Evolutionary conservation across 2,113 vertebrate species (phyloP).

Genomic region (Antennarius striatus): DNA sequence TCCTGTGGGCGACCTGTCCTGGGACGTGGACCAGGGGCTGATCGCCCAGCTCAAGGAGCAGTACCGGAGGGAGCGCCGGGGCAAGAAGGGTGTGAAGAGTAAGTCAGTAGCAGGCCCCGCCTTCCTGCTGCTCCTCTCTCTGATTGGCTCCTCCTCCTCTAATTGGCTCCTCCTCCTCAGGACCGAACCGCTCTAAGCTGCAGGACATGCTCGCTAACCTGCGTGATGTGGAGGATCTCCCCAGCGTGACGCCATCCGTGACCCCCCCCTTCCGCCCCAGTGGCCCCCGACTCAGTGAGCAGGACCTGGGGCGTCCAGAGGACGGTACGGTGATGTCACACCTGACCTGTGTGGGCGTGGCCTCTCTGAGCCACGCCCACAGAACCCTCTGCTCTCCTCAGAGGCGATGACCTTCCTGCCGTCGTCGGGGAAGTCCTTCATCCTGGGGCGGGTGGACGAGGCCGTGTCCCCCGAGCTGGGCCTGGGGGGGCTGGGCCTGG

Average conservation of each 20-base stretch:
- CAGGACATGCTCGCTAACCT: conserved; percentile 98
- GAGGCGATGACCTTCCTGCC: conserved; percentile 93
- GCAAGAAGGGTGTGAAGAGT: conserved; percentile 99
- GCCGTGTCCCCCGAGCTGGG: conserved; percentile 91
- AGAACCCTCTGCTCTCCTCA: conserved; percentile 60
- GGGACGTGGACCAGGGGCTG: conserved; percentile 98
- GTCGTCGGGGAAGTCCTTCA: conserved; percentile 92
- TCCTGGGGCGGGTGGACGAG: conserved; percentile 89
- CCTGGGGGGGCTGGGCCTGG: conserved; percentile 86
- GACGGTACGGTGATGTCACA: conserved; percentile 78
- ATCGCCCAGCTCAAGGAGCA: conserved; percentile 99
- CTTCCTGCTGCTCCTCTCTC: conserved; percentile 33
- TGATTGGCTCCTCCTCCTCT: not conserved
- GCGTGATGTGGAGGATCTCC: conserved; percentile 89
- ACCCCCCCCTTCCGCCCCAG: conserved; percentile 84
- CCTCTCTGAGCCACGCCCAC: not conserved
- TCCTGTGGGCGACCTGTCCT: conserved; percentile 83
- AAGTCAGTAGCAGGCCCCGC: conserved; percentile 74
- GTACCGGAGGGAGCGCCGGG: conserved; percentile 98
- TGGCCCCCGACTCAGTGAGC: conserved; percentile 86
- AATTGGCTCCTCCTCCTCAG: conserved; percentile 29
- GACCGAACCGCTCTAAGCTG: conserved; percentile 88
- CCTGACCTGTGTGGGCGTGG: too few species aligned
- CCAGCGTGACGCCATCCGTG: conserved; percentile 79
- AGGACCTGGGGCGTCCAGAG: conserved; percentile 86